A percentile compares a stretch with the other conserved stretches of the same genome.
phyloP scores from a whole-genome alignment of 2,113 vertebrate species.

The Rhodinocichla rosea region DNA sequence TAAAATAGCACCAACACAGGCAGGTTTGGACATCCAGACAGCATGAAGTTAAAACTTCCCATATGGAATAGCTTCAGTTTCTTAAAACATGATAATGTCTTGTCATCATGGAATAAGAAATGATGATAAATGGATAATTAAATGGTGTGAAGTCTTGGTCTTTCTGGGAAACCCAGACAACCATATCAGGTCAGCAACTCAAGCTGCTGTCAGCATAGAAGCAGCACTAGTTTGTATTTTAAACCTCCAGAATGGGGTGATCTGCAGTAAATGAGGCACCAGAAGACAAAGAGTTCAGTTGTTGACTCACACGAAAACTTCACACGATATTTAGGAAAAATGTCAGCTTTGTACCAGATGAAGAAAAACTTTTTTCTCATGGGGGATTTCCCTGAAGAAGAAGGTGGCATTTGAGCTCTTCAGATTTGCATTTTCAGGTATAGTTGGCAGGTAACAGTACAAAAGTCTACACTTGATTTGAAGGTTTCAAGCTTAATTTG shows the following conservation, averaged over 20 bases:
- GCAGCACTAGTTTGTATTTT: not conserved
- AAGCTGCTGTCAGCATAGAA: not conserved
- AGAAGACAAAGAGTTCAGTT: not conserved
- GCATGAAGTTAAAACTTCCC: not conserved
- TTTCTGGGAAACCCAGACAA: not conserved
- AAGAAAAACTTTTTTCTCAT: not conserved
- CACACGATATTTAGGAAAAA: not conserved
- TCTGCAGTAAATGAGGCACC: not conserved
- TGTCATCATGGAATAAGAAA: not conserved
- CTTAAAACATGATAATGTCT: not conserved
- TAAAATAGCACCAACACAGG: not conserved
- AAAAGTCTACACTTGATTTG: not conserved
- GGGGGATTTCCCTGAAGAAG: not conserved
- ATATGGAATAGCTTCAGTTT: not conserved
- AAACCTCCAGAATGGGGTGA: not conserved
- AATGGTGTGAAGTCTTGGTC: not conserved
- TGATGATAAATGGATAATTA: not conserved
- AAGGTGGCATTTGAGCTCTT: not conserved
- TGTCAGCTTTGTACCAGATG: not conserved
- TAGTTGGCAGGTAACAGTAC: not conserved
- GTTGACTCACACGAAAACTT: not conserved
- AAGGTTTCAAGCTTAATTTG: not conserved
- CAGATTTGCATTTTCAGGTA: not conserved
- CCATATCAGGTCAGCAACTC: not conserved
- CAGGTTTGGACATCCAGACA: not conserved